Evolutionary conservation across 1,140 invertebrate genomes (phyloP), one percentile per base, ranked within the genome.

Genomic region (Gryllus bimaculatus): DNA sequence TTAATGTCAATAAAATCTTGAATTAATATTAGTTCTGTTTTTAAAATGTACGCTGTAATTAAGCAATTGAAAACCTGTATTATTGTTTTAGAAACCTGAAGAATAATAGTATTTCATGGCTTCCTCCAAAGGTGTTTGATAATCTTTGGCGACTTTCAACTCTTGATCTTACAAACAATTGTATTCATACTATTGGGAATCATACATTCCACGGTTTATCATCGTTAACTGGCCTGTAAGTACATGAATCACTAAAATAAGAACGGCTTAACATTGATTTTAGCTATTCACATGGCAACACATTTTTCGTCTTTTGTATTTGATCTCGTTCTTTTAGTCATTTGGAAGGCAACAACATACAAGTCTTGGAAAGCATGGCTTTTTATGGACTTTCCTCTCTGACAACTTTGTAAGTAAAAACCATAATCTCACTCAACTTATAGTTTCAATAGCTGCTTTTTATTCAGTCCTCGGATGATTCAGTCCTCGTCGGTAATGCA

Each of bases 141-240:
- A 81, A 81, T 15, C 81, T 87, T 8, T 85, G 85, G 84, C 81
- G 83, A 66, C 82, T 87, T 2, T 80, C 81, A 73, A 83, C 84
- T 13, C 80, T 87, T 18, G 83, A 86, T 82, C 81, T 87, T 10
- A 82, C 83, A 66, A 81, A 85, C 74, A 87, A 87, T 79, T 10
- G 77, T 8, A 83, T 87, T 15, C 81, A 81, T 5, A 49, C 76
- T 18, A 78, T 87, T 7, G 48, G 81, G 73, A 82, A 83, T 77
- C 78, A 83, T 73, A 81, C 84, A 8, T 87, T 87, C 79, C 80
- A 82, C 21, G 85, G 86, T 47, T 81, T 87, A 13, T 73, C 80
- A 10, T 83, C 80, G 48, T 77, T 87, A 8, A 83, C 80, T 18
- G 84, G 82, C 39, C 79, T 87, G 86, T 87, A 82, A 84, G 84